Evolutionary conservation across 1,140 invertebrate species (phyloP), one percentile per base, ranked within the genome.

Genomic region (Heliconius himera): DNA sequence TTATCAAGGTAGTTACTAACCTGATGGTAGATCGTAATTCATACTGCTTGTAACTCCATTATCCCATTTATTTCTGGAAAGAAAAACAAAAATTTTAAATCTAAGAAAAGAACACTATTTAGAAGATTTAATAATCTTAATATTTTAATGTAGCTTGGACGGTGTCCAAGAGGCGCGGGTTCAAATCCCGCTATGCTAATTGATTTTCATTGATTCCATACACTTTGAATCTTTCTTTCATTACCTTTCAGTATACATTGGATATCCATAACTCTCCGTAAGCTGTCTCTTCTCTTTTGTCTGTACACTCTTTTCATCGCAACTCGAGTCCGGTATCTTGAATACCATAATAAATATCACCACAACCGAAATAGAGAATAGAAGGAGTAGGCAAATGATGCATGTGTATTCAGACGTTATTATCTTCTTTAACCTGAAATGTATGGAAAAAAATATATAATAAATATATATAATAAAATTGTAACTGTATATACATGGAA

Each of bases 371-470:
- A 88, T 60, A 0, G 82, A 36, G 73, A 92, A 89, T 0, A 92
- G 38, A 0, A 89, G 9, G 3, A 85, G 73, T 0, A 93, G 82
- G 56, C 86, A 91, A 0, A 60, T 72, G 1, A 90, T 73, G 71
- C 91, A 91, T 0, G 84, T 83, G 74, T 89, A 91, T 16, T 92
- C 89, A 0, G 87, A 88, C 0, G 79, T 82, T 1, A 87, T 73
- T 0, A 92, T 51, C 33, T 89, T 89, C 71, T 89, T 90, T 6
- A 93, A 76, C 2, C 91, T 93, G 85, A 29, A 82, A 85, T 49
- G 56, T 66, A 13, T 26, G 9, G 29, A n/a, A 46, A 9, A 46
- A 46, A 29, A 13, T 9, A 66, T 56, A 9, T 56, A n/a, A n/a
- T 56, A 6, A 5, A 54, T 54, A 8, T 6, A 20, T 54, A 20